A percentile compares a stretch with the other conserved stretches of the same genome.
Evolutionary conservation across 2,797 vertebrate genomes (phyloP).

Genomic region (Clarias fuscus): DNA sequence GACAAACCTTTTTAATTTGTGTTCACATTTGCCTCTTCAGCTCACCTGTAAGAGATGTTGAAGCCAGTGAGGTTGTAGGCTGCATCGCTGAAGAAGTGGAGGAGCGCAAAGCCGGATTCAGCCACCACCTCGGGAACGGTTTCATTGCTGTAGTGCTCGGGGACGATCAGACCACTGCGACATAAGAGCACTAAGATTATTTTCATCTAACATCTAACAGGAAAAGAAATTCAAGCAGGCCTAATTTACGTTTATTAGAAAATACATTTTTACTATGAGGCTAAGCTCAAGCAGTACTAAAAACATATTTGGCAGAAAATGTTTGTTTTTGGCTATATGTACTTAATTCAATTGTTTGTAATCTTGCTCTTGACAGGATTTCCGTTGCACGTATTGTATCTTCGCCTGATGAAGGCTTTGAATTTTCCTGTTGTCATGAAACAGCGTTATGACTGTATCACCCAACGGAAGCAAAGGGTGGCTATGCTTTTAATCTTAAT

Average conservation of each 20-base stretch:
- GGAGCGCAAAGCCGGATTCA: conserved; percentile 86
- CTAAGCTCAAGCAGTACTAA: not conserved
- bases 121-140: conserved; percentile 91
- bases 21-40: not conserved
- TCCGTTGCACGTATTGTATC: not conserved
- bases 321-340: not conserved
- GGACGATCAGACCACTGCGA: conserved; percentile 90
- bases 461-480: not conserved
- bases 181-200: not conserved
- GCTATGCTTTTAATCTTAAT: not conserved
- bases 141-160: conserved; percentile 89
- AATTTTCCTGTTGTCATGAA: not conserved
- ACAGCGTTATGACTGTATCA: not conserved
- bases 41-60: conserved; percentile 96
- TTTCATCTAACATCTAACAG: not conserved
- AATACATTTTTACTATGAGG: not conserved
- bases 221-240: not conserved
- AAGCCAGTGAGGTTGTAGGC: conserved; percentile 98
- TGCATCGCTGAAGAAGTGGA: conserved; percentile 98
- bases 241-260: not conserved
- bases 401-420: not conserved
- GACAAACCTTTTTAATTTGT: not conserved
- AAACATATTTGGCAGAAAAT: not conserved
- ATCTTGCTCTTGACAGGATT: not conserved
- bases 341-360: not conserved